Percentiles rank a stretch among this genome's conserved stretches.
phyloP scores from a whole-genome alignment of 1,140 invertebrate species.

The Wiebesia pumilae region DNA sequence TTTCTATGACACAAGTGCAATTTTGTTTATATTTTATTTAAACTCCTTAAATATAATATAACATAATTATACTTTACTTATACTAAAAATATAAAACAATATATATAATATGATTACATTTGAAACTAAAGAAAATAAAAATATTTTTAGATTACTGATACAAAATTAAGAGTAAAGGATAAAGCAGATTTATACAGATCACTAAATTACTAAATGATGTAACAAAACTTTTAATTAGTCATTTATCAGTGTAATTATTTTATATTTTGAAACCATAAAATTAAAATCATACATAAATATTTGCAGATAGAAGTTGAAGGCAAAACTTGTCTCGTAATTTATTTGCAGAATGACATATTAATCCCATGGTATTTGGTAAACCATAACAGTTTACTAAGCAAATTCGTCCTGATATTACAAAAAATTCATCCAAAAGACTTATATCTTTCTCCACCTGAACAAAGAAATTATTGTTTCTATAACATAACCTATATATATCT shows the following conservation, averaged over 20 bases:
- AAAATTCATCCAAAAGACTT: conserved; percentile 63
- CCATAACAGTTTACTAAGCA: conserved; percentile 67
- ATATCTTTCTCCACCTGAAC: conserved; percentile 67
- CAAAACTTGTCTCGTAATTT: conserved; percentile 65
- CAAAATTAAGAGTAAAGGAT: no score
- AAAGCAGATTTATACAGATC: no score
- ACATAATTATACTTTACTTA: neutral
- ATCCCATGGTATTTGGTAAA: conserved; percentile 56
- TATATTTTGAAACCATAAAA: neutral
- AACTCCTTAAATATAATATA: no score
- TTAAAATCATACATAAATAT: conserved; percentile 62
- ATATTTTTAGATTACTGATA: neutral
- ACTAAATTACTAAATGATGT: no score
- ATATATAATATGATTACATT: neutral
- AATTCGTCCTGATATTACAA: conserved; percentile 61
- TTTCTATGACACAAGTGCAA: no score
- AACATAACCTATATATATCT: conserved; percentile 42
- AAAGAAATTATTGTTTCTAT: conserved; percentile 37
- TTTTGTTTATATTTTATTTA: neutral
- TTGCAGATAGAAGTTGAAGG: conserved; percentile 62
- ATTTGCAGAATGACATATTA: conserved; percentile 59
- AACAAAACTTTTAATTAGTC: neutral
- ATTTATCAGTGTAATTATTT: neutral
- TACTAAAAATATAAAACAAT: conserved; percentile 7
- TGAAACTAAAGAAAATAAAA: conserved; percentile 25